Evolutionary conservation across 2,888 invertebrate species (phyloP), one percentile per base, ranked within the genome.

Genomic region (Bellardia pandia): DNA sequence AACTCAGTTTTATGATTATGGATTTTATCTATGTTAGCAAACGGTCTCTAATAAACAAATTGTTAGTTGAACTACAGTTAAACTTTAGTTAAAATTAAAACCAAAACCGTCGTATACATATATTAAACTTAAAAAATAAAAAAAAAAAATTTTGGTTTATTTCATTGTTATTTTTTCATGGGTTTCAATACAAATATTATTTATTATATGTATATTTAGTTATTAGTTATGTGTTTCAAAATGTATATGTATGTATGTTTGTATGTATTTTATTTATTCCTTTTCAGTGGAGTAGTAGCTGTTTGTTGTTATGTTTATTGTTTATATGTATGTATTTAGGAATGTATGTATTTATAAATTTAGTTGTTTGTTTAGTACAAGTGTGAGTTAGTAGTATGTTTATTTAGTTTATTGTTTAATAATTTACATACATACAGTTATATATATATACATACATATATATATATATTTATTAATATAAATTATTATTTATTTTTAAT

Each of bases 341-440:
- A 23, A 23, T 74, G 74, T 81, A 58, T 74, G 74, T 68, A 40
- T 68, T 9, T 8, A 56, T 37, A 66, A 23, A 30, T 40, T 8
- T 72, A 71, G 11, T 79, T 53, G 16, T 62, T 71, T 40, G 3
- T 11, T 80, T 58, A 37, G 58, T 69, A 58, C 51, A 16, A n/a
- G 80, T 66, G 74, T 81, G 56, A 56, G 53, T 66, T 74, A n/a
- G 13, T 64, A 45, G 8, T 13, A 68, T 23, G 23, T 40, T 66
- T 68, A 33, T n/a, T 64, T 42, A 64, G 33, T 62, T 80, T 40
- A 11, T 23, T 80, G 42, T 40, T 64, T 68, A 58, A 48, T 58
- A 75, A 75, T 75, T 81, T 75, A 75, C 66, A 81, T 75, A 81
- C 74, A 68, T 81, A 81, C 74, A 81, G 60, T 60, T 69, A 76